Percentiles rank a stretch among this genome's conserved stretches.
Evolutionary conservation across 2,797 vertebrate species (phyloP).

Genomic region (Eremophila alpestris): DNA sequence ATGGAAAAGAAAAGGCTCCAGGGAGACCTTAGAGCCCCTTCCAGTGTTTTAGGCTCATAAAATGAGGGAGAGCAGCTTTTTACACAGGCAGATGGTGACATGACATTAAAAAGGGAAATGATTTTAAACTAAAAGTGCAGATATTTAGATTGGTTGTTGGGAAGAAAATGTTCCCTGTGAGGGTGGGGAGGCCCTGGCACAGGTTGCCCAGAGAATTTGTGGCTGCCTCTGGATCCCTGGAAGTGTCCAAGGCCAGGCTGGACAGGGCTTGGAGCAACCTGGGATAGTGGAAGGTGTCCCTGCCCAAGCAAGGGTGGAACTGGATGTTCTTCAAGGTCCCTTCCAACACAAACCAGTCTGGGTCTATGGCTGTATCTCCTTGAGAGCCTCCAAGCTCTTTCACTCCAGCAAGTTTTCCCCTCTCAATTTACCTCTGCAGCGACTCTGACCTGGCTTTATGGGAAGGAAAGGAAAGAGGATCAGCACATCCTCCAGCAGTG

Average conservation of each 20-base stretch:
- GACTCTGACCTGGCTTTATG: not conserved
- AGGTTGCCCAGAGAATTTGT: not conserved
- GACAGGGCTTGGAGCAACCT: accelerated
- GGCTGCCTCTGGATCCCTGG: not conserved
- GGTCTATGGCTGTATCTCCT: not conserved
- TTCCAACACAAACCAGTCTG: not conserved
- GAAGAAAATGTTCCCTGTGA: not conserved
- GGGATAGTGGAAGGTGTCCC: not conserved
- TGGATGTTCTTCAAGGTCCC: too few species aligned
- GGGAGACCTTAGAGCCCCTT: not conserved
- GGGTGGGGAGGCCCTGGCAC: accelerated
- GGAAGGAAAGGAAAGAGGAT: not conserved
- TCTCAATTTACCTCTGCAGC: not conserved
- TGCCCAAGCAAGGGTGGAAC: not conserved
- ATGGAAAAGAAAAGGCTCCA: not conserved
- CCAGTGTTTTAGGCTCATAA: not conserved
- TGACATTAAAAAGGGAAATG: not conserved
- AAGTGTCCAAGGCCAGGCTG: accelerated
- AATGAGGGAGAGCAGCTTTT: not conserved
- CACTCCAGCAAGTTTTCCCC: not conserved
- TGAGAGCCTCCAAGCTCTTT: not conserved
- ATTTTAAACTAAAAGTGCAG: not conserved
- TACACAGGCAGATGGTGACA: not conserved
- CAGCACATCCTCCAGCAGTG: not conserved
- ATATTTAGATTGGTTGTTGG: not conserved